Base-by-base conservation (phyloP, 2,888 invertebrate genomes). In the Dioctria linearis region DNA sequence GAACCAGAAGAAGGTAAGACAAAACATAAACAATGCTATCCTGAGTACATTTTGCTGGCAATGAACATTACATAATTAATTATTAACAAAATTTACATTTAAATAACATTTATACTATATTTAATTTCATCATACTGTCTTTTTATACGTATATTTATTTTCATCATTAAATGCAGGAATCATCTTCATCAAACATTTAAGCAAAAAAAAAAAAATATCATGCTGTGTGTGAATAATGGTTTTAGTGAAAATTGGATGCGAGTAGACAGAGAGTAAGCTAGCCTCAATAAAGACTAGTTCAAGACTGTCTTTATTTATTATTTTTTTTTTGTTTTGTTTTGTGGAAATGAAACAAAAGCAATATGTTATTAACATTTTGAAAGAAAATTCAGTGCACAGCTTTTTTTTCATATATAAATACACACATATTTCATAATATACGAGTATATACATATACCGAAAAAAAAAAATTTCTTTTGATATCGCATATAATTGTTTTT, bases 191-290 rank as follows among this genome's bases (percentile, higher is more conserved):
- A 75, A 79, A 67, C 78, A 78, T 67, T 67, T 54, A 13, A 40
- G 25, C 25, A 25, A 25, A 25, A 78, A 75, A 75, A 43, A 67
- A 79, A 59, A 76, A 76, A 25, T 73, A 61, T 79, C 79, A 82
- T 83, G 83, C 83, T 83, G 83, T 83, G 83, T 83, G 83, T 83
- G 82, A 82, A 82, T 65, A 78, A 73, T 73, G 73, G 25, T 73
- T 40, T 61, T 43, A 65, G 61, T 79, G 79, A 57, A 57, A 79
- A 79, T 76, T 76, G 76, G 76, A 63, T 63, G 76, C 76, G n/a
- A 76, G 61, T 46, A 25, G 5, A 51, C 49, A 42, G 71, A 43
- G 13, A 39, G 43, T 39, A 37, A 51, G 39, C 43, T 54, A 49
- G 59, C 39, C 42, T 43, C 40, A 54, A 25, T 37, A 39, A 57